Conservation (phyloP, 2,888 invertebrate species). For the Drymonia ruficornis region DNA sequence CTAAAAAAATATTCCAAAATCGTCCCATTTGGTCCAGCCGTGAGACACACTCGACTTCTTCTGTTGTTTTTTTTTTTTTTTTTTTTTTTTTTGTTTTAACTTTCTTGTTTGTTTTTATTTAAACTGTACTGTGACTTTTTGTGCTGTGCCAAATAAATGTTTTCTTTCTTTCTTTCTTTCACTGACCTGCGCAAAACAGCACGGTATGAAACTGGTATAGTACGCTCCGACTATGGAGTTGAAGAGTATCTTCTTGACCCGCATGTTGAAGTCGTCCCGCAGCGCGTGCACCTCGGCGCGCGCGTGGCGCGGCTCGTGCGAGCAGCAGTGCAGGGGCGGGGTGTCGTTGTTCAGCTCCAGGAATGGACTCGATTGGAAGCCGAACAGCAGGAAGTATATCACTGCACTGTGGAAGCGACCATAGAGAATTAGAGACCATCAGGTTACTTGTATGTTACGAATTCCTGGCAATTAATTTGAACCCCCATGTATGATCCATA, state of each 20-base stretch:
- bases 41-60: too few species aligned
- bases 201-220: slow-evolving; percentile 95
- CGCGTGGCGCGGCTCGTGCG: slow-evolving; percentile 88
- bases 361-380: slow-evolving; percentile 90
- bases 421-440: neutral
- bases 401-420: slow-evolving; percentile 82
- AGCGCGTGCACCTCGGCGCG: slow-evolving; percentile 94
- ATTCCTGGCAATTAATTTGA: too few species aligned
- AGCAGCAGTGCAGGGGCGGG: slow-evolving; percentile 91
- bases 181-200: slow-evolving; percentile 93
- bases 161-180: too few species aligned
- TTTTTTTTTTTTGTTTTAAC: too few species aligned
- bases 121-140: too few species aligned
- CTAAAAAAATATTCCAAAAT: too few species aligned
- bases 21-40: too few species aligned
- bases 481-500: too few species aligned
- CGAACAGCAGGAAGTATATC: slow-evolving; percentile 93
- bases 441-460: too few species aligned
- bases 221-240: slow-evolving; percentile 93
- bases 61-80: too few species aligned
- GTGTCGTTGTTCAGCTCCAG: slow-evolving; percentile 86
- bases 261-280: slow-evolving; percentile 93
- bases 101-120: too few species aligned
- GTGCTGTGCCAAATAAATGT: too few species aligned
- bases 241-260: slow-evolving; percentile 95